Base-by-base conservation (phyloP, 2,888 invertebrate genomes). In the Gibbula magus region DNA sequence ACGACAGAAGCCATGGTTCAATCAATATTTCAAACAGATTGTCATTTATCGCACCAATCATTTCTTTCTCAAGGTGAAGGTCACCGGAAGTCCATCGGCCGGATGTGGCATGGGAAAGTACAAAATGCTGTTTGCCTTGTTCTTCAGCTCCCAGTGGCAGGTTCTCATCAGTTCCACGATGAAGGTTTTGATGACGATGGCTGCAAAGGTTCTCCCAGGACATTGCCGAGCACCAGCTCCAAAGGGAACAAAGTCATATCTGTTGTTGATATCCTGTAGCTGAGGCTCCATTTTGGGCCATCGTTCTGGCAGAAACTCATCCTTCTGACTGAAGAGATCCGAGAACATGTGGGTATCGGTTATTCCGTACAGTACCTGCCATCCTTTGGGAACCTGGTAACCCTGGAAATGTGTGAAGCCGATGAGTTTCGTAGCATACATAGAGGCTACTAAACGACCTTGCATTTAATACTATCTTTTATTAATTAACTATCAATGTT, bases 381-480 rank as follows among this genome's bases (percentile, higher is more conserved):
- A 91, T 13, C 86, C 89, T 77, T 87, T 83, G n/a, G 92, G 92
- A 74, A 92, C 88, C 66, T 89, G 90, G 82, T 86, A 91, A 7
- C 90, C 90, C 92, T 91, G 87, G 16, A 84, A 86, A n/a, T 53
- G 7, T 35, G 7, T 35, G 7, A 35, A 35, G 35, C 3, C 35
- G 7, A 35, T 35, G 7, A 5, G 3, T 35, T 7, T 5, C 7
- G 35, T 35, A 35, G 3, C 35, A n/a, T n/a, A n/a, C n/a, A n/a
- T n/a, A n/a, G n/a, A n/a, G n/a, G n/a, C n/a, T n/a, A n/a, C n/a
- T n/a, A n/a, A n/a, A n/a, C n/a, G n/a, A n/a, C n/a, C n/a, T n/a
- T n/a, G n/a, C n/a, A n/a, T n/a, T n/a, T n/a, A n/a, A n/a, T n/a
- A n/a, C n/a, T n/a, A n/a, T n/a, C n/a, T n/a, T n/a, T n/a, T n/a